Evolutionary conservation across 2,888 invertebrate genomes (phyloP).

Genomic region (Mesochorus sp.): DNA sequence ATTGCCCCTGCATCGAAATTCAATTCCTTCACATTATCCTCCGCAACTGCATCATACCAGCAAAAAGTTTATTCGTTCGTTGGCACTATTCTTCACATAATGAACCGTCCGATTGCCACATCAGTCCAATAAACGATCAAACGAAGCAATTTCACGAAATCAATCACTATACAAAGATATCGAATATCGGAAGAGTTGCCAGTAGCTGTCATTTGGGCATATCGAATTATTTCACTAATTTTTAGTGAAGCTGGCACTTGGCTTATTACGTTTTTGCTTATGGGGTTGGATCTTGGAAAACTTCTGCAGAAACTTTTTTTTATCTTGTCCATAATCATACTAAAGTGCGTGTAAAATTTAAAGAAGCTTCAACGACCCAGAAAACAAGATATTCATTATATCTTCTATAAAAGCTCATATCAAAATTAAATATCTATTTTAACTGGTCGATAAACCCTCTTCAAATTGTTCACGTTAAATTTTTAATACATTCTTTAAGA

Average conservation of each 20-base stretch:
- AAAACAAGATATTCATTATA: no score
- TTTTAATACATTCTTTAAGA: no score
- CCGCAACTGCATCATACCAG: conserved; percentile 31
- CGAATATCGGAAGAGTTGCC: conserved; percentile 3
- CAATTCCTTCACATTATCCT: conserved; percentile 46
- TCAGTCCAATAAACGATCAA: conserved; percentile 32
- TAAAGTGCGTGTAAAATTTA: no score
- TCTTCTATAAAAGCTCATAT: no score
- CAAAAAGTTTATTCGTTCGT: conserved; percentile 55
- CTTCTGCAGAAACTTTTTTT: not conserved
- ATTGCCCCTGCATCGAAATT: conserved; percentile 56
- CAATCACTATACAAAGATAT: conserved; percentile 24
- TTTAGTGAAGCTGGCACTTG: not conserved
- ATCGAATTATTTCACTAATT: no score
- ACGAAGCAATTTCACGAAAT: conserved; percentile 45
- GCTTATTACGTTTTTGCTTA: conserved; percentile 17
- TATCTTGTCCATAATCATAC: no score
- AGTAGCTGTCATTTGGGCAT: no score
- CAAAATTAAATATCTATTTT: no score
- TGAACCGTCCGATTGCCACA: conserved; percentile 12
- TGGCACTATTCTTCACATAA: conserved; percentile 22
- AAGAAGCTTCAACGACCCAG: no score
- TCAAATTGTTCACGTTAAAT: not conserved
- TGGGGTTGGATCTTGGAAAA: not conserved
- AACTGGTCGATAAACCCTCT: not conserved